Conservation (phyloP, 2,797 vertebrate species). For the Chelmon rostratus region DNA sequence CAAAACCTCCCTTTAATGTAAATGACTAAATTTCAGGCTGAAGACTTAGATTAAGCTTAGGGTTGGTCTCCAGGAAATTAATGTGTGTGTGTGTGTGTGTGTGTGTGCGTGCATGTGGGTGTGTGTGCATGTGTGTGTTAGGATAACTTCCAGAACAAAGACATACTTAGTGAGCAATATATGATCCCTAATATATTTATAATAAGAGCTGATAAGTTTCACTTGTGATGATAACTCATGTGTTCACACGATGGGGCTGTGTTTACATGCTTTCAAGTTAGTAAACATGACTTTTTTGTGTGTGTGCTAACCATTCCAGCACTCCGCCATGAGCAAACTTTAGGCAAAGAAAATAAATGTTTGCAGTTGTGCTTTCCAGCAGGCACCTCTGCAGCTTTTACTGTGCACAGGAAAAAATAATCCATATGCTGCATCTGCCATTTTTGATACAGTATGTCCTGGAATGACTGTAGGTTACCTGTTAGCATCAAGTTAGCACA, state of each 20-base stretch:
- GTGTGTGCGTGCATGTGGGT: background rate
- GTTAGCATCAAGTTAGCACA: background rate
- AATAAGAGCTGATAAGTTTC: background rate
- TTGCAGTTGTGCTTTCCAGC: constrained; percentile 11
- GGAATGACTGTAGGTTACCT: background rate
- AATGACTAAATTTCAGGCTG: too few species aligned
- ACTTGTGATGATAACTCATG: background rate
- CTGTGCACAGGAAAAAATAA: background rate
- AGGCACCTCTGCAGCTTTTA: background rate
- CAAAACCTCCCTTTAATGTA: too few species aligned
- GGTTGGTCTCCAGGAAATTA: too few species aligned
- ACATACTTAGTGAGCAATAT: too few species aligned
- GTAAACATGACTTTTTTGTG: background rate
- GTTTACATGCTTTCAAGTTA: constrained; percentile 4
- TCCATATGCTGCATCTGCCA: background rate
- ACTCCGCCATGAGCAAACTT: constrained; percentile 18
- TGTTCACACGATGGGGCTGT: background rate
- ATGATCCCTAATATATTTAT: background rate
- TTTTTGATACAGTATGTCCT: background rate
- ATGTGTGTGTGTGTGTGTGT: too few species aligned
- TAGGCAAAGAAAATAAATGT: constrained; percentile 7
- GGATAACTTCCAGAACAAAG: too few species aligned
- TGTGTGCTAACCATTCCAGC: background rate
- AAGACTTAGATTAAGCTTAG: too few species aligned
- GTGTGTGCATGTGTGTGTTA: constrained; percentile 15